Conservation (phyloP, 2,888 invertebrate genomes). For the Fabriciana adippe region DNA sequence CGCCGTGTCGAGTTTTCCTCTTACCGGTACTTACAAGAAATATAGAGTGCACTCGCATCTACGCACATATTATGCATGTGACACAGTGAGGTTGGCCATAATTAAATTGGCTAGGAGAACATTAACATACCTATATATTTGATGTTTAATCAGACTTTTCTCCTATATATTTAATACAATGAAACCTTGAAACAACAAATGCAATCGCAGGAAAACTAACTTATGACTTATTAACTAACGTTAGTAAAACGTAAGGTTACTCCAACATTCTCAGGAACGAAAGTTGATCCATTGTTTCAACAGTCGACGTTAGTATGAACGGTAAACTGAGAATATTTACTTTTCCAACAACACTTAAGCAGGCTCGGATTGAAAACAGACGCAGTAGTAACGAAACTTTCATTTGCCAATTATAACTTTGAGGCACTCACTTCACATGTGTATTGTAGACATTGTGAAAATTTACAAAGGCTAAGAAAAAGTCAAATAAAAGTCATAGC, state of each 20-base stretch:
- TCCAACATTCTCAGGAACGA: constrained; percentile 3
- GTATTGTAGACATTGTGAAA: constrained; percentile 29
- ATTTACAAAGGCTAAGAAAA: constrained; percentile 30
- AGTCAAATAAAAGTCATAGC: constrained; percentile 28
- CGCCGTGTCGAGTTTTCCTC: too few relatives aligned
- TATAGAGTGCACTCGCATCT: too few relatives aligned
- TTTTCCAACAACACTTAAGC: constrained; percentile 28
- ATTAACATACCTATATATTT: too few relatives aligned
- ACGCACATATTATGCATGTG: too few relatives aligned
- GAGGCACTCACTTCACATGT: constrained; percentile 28
- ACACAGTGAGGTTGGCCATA: too few relatives aligned
- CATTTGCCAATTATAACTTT: constrained; percentile 35
- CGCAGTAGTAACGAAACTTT: constrained; percentile 25
- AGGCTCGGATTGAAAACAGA: constrained; percentile 20
- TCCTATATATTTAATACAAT: too few relatives aligned
- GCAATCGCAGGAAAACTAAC: neutral
- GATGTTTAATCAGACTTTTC: too few relatives aligned
- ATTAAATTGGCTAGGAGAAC: too few relatives aligned
- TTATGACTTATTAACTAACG: neutral
- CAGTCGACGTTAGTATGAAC: constrained; percentile 3
- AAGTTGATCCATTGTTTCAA: constrained; percentile 15
- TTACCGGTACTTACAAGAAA: too few relatives aligned
- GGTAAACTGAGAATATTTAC: constrained; percentile 29
- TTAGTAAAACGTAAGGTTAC: constrained; percentile 1
- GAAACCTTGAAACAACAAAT: neutral